Conservation (phyloP, 30 jellyfish, hydroid and myxozoan genomes). For the Aurelia aurita complex sp. Pacific region DNA sequence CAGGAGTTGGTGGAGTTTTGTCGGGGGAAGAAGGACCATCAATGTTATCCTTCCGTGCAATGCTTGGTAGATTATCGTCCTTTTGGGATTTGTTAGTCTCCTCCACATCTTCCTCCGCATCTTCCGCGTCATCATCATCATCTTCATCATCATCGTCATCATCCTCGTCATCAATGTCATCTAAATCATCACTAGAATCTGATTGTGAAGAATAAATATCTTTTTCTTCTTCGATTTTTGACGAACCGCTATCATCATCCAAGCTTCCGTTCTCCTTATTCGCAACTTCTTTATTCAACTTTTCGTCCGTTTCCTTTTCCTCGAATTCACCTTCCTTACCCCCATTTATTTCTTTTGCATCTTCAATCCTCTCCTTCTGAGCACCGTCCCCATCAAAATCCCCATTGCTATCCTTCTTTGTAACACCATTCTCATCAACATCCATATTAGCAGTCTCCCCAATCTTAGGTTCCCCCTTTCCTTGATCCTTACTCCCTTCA, state of each 20-base stretch:
- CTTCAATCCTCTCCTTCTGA: neutral
- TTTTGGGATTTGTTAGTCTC: neutral
- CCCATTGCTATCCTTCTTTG: neutral
- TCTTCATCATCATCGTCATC: slow-evolving; percentile 54
- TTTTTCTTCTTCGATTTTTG: neutral
- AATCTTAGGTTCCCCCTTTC: neutral
- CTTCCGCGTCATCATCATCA: slow-evolving; percentile 11
- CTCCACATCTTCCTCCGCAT: slow-evolving; percentile 20
- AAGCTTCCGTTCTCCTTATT: slow-evolving; percentile 1
- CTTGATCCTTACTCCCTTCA: neutral
- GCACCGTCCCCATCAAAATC: neutral
- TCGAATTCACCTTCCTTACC: neutral
- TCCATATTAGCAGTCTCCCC: neutral
- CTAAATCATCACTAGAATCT: slow-evolving; percentile 79
- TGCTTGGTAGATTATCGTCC: neutral
- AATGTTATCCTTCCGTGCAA: neutral
- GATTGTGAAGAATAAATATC: slow-evolving; percentile 78
- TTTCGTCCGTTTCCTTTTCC: neutral
- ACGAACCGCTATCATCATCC: slow-evolving; percentile 38
- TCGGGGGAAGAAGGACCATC: slow-evolving; percentile 52
- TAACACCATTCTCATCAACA: neutral
- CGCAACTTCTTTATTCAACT: neutral
- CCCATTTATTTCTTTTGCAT: neutral
- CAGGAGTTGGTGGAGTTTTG: slow-evolving; percentile 90
- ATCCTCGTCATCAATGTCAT: slow-evolving; percentile 77